Evolutionary conservation across 2,113 vertebrate genomes (phyloP), one percentile per base, ranked within the genome.

Genomic region (Varanus salvator): DNA sequence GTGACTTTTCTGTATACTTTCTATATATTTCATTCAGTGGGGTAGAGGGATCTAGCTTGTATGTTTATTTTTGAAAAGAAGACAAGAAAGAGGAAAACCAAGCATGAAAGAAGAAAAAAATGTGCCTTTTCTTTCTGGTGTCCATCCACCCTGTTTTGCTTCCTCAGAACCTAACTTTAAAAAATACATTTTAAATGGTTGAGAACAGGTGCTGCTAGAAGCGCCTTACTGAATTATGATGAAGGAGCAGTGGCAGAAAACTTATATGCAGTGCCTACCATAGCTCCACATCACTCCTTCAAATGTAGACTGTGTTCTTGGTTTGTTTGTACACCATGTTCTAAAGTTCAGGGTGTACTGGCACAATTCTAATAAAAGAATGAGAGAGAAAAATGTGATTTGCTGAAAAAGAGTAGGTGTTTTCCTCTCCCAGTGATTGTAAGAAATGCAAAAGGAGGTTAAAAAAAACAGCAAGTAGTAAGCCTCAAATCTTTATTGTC

Each of bases 351-450:
- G 66, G 50, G 25, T 82, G 17, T 48, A 74, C 82, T 7, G 66
- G 31, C 52, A 72, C 50, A 86, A 78, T 75, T 68, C 76, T 89
- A 82, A 21, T 25, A 90, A 88, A 88, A 38, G 34, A n/a, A n/a
- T n/a, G n/a, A 72, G n/a, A 48, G 48, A n/a, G 14, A 74, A 57
- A 92, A 14, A 64, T 57, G 27, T 85, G 80, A 89, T 80, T 78
- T 69, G n/a, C 83, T 84, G 71, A 60, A 38, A 90, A 90, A 90
- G 7, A 77, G 0, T 25, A 90, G 80, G 81, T 87, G 60, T 92
- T 86, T 64, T 1, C 29, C 80, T 29, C 7, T 86, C 80, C 52
- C 75, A 1, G 34, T 71, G 0, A 5, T 82, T 8, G 29, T 74
- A 50, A 6, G 76, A 87, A 90, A 72, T 64, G 44, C 8, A 23